Evolutionary conservation across 2,113 vertebrate genomes (phyloP).

Genomic region (Okapia johnstoni): DNA sequence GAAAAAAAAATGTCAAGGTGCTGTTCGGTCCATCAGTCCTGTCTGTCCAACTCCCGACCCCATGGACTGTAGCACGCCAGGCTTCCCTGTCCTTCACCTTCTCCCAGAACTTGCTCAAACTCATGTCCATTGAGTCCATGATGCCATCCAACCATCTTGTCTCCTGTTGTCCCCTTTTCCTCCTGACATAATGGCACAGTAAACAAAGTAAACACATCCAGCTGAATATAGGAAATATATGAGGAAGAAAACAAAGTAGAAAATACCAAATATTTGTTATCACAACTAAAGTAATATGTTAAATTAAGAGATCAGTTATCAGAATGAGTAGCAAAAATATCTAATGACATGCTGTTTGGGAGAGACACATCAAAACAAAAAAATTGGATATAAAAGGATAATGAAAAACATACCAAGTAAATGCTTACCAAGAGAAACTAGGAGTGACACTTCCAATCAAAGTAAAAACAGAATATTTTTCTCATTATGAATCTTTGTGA

Average conservation of each 20-base stretch:
- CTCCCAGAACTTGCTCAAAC: background rate
- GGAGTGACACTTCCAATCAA: background rate
- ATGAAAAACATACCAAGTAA: background rate
- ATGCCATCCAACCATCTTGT: background rate
- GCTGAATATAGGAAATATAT: background rate
- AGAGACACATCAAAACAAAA: background rate
- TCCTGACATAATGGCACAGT: background rate
- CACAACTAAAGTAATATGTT: background rate
- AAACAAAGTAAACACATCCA: constrained; percentile 1
- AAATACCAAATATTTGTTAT: background rate
- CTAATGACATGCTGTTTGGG: background rate
- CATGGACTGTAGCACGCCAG: background rate
- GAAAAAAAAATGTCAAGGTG: background rate
- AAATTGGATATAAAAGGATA: background rate
- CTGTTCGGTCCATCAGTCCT: background rate
- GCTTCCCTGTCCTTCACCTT: background rate
- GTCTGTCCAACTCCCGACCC: background rate
- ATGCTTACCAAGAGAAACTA: background rate
- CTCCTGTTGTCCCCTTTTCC: background rate
- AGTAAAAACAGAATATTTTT: background rate
- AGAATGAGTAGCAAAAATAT: background rate
- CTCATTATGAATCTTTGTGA: background rate
- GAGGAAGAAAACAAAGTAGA: background rate
- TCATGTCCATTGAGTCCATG: background rate
- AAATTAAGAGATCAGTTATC: background rate